phyloP scores from a whole-genome alignment of 2,113 vertebrate species.

The Neomonachus schauinslandi region DNA sequence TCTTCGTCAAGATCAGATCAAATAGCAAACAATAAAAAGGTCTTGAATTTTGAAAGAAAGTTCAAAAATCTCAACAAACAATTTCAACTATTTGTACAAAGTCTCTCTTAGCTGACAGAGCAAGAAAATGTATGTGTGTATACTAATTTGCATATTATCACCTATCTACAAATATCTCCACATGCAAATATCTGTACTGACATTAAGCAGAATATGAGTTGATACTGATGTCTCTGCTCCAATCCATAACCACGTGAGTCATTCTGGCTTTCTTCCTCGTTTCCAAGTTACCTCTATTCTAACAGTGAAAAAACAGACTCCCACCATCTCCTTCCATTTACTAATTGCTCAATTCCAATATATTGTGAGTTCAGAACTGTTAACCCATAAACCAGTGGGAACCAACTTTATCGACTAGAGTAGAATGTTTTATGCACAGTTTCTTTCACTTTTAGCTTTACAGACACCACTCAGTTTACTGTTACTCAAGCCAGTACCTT shows the following conservation, averaged over 20 bases:
- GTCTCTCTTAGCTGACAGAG: neutral
- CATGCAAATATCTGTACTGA: neutral
- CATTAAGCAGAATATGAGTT: neutral
- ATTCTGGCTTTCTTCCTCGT: neutral
- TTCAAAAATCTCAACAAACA: neutral
- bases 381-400: neutral
- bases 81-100: neutral
- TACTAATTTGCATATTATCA: neutral
- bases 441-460: neutral
- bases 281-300: neutral
- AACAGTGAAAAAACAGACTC: neutral
- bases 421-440: neutral
- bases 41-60: neutral
- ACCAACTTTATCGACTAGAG: neutral
- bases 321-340: neutral
- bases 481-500: neutral
- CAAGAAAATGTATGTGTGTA: neutral
- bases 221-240: neutral
- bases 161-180: neutral
- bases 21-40: neutral
- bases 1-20: neutral
- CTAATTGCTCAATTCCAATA: neutral
- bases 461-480: neutral
- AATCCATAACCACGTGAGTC: neutral
- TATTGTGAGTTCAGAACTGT: neutral